Evolutionary conservation across 2,888 invertebrate genomes (phyloP).

Genomic region (Coenonympha glycerion): DNA sequence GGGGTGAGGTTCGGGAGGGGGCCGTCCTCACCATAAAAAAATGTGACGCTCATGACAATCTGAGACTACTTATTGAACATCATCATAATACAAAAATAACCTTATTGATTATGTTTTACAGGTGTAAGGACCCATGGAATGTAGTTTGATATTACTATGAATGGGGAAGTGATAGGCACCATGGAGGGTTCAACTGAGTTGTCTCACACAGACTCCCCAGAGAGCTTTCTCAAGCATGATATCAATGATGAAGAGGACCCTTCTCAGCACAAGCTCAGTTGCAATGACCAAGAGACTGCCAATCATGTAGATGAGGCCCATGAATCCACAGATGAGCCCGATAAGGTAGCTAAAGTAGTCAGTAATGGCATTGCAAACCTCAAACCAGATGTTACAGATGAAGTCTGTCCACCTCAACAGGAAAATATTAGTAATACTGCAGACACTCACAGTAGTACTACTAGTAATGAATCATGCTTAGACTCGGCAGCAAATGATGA

Average conservation of each 20-base stretch:
- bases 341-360: conserved; percentile 23
- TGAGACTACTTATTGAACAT: conserved; percentile 39
- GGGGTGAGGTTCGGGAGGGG: conserved; percentile 47
- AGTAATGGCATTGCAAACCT: conserved; percentile 34
- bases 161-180: conserved; percentile 57
- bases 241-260: background rate
- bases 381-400: conserved; percentile 25
- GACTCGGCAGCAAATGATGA: conserved; percentile 30
- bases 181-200: conserved; percentile 55
- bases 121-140: conserved; percentile 52
- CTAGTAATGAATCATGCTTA: conserved; percentile 39
- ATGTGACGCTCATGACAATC: conserved; percentile 53
- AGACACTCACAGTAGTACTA: conserved; percentile 38
- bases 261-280: background rate
- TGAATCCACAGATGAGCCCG: conserved; percentile 13
- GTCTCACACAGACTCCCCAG: conserved; percentile 21
- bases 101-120: conserved; percentile 48
- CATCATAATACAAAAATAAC: conserved; percentile 43
- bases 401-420: conserved; percentile 21
- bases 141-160: conserved; percentile 52
- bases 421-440: conserved; percentile 31
- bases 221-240: background rate
- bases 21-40: conserved; percentile 52
- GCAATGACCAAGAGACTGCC: conserved; percentile 22
- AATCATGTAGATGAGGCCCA: conserved; percentile 15